phyloP scores from a whole-genome alignment of 2,797 vertebrate species.

The Pipistrellus kuhlii region DNA sequence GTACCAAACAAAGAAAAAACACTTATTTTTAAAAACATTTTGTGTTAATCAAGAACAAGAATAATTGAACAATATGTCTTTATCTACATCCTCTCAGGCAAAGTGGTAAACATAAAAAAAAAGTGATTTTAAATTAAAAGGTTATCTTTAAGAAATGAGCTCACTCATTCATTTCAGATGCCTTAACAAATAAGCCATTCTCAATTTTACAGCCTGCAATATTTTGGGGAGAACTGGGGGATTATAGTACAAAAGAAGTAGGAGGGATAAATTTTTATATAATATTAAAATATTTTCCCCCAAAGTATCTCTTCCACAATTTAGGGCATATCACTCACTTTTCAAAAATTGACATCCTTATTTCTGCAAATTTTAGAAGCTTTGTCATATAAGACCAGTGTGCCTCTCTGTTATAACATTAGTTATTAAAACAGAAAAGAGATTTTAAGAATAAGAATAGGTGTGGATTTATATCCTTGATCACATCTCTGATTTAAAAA shows the following conservation, averaged over 20 bases:
- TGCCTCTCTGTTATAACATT: neutral
- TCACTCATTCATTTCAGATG: neutral
- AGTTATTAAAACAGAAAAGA: neutral
- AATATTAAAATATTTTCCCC: neutral
- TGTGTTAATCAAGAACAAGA: conserved; percentile 47
- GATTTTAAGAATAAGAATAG: neutral
- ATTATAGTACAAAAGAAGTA: neutral
- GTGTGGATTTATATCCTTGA: neutral
- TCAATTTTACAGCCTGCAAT: neutral
- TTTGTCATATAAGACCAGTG: neutral
- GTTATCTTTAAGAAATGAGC: neutral
- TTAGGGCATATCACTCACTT: neutral
- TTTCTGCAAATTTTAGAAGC: neutral
- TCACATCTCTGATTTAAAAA: neutral
- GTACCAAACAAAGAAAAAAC: neutral
- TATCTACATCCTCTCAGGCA: neutral
- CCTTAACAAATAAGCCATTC: neutral
- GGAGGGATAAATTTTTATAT: neutral
- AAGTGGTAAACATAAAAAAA: neutral
- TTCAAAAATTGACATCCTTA: neutral
- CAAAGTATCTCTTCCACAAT: neutral
- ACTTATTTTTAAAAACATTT: neutral
- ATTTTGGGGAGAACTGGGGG: neutral
- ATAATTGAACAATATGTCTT: conserved; percentile 16
- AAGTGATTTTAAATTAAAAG: neutral